Evolutionary conservation across 2,888 invertebrate genomes (phyloP).

Genomic region (Mythimna loreyi): DNA sequence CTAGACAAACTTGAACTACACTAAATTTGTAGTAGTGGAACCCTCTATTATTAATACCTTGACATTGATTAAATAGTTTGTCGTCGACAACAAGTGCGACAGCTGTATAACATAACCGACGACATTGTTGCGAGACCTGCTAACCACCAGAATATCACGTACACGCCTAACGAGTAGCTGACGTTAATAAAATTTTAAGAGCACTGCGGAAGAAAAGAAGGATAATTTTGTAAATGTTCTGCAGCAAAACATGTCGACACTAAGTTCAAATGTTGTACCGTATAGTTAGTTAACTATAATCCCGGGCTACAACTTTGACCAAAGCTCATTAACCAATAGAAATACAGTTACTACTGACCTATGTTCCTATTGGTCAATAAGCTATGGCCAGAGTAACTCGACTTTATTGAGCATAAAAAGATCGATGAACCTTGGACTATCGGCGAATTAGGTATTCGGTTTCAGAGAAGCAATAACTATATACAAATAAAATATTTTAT

Average conservation of each 20-base stretch:
- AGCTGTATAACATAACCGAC: conserved; percentile 27
- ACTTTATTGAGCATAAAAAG: background rate
- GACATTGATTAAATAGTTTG: conserved; percentile 54
- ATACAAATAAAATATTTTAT: background rate
- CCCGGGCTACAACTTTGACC: too few species aligned
- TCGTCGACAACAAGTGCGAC: conserved; percentile 20
- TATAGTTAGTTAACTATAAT: background rate
- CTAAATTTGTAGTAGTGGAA: conserved; percentile 24
- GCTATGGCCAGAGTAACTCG: too few species aligned
- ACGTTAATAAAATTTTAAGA: conserved; percentile 24
- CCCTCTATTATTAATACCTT: conserved; percentile 35
- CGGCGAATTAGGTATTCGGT: background rate
- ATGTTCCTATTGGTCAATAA: too few species aligned
- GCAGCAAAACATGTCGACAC: background rate
- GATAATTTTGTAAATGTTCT: background rate
- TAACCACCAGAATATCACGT: conserved; percentile 36
- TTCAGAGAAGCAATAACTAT: background rate
- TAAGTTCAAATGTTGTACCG: background rate
- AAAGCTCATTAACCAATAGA: too few species aligned
- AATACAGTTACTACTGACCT: too few species aligned
- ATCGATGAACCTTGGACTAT: background rate
- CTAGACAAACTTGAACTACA: conserved; percentile 37
- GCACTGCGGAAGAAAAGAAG: conserved; percentile 13
- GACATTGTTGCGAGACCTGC: conserved; percentile 31
- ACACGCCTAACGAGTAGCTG: conserved; percentile 15